A percentile compares a stretch with the other conserved stretches of the same genome.
Conservation (phyloP, 2,888 invertebrate species). For the Autographa pulchrina region DNA sequence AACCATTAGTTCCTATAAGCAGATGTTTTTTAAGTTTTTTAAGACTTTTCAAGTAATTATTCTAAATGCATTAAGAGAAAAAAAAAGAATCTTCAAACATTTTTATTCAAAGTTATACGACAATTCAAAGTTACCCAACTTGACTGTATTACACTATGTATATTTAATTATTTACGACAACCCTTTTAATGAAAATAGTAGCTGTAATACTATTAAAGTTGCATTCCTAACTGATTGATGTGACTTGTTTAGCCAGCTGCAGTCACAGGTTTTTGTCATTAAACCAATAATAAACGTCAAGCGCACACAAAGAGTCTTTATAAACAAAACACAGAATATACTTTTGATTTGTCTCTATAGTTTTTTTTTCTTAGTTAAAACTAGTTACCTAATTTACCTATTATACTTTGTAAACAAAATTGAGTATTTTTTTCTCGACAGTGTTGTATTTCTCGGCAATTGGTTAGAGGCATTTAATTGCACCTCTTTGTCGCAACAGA, state of each 20-base stretch:
- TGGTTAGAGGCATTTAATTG: not conserved
- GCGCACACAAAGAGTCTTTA: not conserved
- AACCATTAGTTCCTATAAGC: too few relatives aligned
- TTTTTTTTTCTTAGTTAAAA: too few relatives aligned
- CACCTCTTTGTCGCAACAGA: not conserved
- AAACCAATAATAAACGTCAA: not conserved
- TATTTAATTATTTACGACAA: too few relatives aligned
- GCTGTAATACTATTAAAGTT: not conserved
- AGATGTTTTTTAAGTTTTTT: too few relatives aligned
- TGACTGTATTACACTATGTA: too few relatives aligned
- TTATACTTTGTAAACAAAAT: not conserved
- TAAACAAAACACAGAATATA: not conserved
- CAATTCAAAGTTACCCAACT: too few relatives aligned
- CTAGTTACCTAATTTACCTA: too few relatives aligned
- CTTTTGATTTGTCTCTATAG: too few relatives aligned
- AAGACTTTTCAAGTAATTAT: too few relatives aligned
- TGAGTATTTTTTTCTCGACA: not conserved
- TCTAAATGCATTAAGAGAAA: too few relatives aligned
- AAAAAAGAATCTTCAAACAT: too few relatives aligned
- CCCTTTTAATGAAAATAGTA: not conserved
- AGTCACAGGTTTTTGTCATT: slow-evolving; percentile 1
- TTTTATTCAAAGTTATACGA: too few relatives aligned
- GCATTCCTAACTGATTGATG: not conserved
- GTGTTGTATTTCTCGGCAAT: not conserved
- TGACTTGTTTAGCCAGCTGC: not conserved